Base-by-base conservation (phyloP, 2,888 invertebrate species). In the Drosophila parthenogenetica region DNA sequence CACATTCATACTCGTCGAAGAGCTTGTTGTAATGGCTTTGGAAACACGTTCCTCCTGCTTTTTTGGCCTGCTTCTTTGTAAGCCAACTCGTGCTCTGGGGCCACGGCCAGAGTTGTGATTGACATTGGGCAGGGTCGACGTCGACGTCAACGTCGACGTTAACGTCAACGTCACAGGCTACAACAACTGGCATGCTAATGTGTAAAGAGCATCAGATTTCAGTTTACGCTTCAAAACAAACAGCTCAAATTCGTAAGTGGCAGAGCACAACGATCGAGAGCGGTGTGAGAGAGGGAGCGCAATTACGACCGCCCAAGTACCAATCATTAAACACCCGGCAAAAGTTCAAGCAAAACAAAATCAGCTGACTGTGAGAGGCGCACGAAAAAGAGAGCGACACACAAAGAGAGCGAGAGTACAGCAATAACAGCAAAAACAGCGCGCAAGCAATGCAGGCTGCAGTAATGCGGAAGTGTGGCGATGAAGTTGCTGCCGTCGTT, bases 311-410 rank as follows among this genome's bases (percentile, higher is more conserved):
- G 70, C 53, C 45, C 61, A 46, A 64, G 16, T 29, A 17, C 49
- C 54, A 48, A 64, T 13, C 35, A 35, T 4, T 13, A 35, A 35
- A 57, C 58, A 71, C 69, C 80, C 79, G 79, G 78, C 84, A 86
- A 83, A 86, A 86, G 87, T 84, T 86, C 83, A 85, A 87, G 77
- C 87, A 87, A 85, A 86, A 86, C 85, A 86, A 87, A 86, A 86
- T 79, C 86, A 86, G 86, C 86, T 86, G 86, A 83, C 79, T 75
- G 64, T 17, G 55, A 67, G 74, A 53, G 40, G 42, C 40, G 40
- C 59, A 60, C 39, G 8, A 25, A 46, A 46, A 55, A 60, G 63
- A 68, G 75, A 58, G 68, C 16, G 13, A n/a, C 13, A 17, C n/a
- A 17, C n/a, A 51, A 49, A 54, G 58, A 57, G 60, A 43, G 40